Conservation (phyloP, 2,888 invertebrate species). For the Lagria hirta region DNA sequence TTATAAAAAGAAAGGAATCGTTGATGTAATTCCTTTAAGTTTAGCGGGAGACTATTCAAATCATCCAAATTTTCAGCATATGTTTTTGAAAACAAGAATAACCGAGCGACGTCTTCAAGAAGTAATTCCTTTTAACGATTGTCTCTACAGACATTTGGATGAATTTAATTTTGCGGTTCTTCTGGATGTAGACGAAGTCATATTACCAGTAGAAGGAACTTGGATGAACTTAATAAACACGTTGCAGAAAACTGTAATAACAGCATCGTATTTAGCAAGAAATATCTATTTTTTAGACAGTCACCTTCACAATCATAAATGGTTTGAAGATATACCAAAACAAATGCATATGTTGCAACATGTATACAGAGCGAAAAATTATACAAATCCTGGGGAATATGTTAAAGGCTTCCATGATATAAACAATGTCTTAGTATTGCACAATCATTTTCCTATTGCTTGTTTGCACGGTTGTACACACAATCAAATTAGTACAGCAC, state of each 20-base stretch:
- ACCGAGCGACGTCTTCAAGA: slow-evolving; percentile 89
- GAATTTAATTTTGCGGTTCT: slow-evolving; percentile 81
- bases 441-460: slow-evolving; percentile 20
- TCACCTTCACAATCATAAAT: slow-evolving; percentile 12
- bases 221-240: slow-evolving; percentile 71
- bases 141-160: slow-evolving; percentile 84
- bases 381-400: slow-evolving; percentile 17
- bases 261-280: slow-evolving; percentile 38
- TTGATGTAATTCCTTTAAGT: slow-evolving; percentile 57
- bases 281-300: slow-evolving; percentile 24
- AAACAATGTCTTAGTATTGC: slow-evolving; percentile 6
- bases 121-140: slow-evolving; percentile 91
- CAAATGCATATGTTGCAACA: slow-evolving; percentile 28
- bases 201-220: slow-evolving; percentile 39
- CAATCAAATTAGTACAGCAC: slow-evolving; percentile 5
- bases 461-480: slow-evolving; percentile 11
- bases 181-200: slow-evolving; percentile 59
- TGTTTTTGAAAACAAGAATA: slow-evolving; percentile 80
- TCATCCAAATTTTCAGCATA: slow-evolving; percentile 76
- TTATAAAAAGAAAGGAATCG: slow-evolving; percentile 41
- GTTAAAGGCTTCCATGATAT: slow-evolving; percentile 24
- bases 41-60: slow-evolving; percentile 85
- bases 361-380: slow-evolving; percentile 14
- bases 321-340: slow-evolving; percentile 18
- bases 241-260: slow-evolving; percentile 56